Percentiles rank a stretch among this genome's conserved stretches.
These are phyloP conservation scores for Rhinogobius similis DNA, from an alignment of 2,113 vertebrate species.

Conservation along the genomic window DNA sequence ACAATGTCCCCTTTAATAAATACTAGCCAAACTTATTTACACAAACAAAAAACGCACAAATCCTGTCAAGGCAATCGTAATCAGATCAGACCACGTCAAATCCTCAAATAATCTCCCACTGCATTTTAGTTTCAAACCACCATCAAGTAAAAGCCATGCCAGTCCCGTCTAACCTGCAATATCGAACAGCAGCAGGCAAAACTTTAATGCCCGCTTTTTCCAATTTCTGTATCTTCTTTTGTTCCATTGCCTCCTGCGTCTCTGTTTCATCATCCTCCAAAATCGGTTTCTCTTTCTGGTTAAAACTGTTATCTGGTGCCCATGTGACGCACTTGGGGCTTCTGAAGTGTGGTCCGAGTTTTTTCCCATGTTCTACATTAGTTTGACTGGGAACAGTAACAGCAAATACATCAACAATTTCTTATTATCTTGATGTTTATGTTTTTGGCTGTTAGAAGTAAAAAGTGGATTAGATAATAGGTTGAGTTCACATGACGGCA, in stretches of 20 bases:
- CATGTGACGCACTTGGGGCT: constrained; percentile 58
- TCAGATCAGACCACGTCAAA: constrained; percentile 1
- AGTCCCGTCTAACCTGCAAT: constrained; percentile 86
- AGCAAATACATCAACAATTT: constrained; percentile 11
- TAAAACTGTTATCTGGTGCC: constrained; percentile 53
- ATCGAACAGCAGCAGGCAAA: constrained; percentile 85
- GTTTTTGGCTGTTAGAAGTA: neutral
- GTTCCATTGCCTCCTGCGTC: constrained; percentile 70
- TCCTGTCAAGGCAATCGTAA: neutral
- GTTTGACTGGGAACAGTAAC: constrained; percentile 73
- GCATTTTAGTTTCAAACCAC: constrained; percentile 28
- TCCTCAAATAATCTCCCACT: neutral
- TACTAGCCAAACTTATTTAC: constrained; percentile 4
- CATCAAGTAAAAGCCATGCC: constrained; percentile 21
- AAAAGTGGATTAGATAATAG: neutral
- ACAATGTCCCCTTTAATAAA: neutral
- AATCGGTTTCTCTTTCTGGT: constrained; percentile 32
- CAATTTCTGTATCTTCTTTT: constrained; percentile 81
- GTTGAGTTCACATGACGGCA: neutral
- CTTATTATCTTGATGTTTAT: neutral
- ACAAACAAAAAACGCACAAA: neutral
- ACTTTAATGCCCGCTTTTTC: constrained; percentile 91
- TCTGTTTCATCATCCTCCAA: constrained; percentile 63
- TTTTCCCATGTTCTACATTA: constrained; percentile 76
- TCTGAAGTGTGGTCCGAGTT: constrained; percentile 30